Base-by-base conservation (phyloP, 1,140 invertebrate genomes). In the Drosophila bifasciata region DNA sequence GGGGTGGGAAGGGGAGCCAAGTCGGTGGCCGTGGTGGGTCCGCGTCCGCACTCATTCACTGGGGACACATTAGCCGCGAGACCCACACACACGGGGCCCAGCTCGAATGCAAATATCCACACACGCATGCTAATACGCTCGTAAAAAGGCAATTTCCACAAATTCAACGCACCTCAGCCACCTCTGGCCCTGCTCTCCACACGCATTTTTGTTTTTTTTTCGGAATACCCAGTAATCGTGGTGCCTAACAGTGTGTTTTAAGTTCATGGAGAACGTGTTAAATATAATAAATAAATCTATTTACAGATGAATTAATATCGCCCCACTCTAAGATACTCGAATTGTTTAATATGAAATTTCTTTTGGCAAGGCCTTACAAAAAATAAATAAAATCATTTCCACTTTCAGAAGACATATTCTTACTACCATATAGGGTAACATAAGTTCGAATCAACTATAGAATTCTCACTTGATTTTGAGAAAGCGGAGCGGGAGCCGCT, bases 61-160 rank as follows among this genome's bases (percentile, higher is more conserved):
- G 84, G 83, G 83, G 83, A 88, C 84, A 88, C 83, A 88, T 88
- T 88, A 88, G 78, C 57, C 60, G 53, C 43, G 50, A 77, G 75
- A 60, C 49, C 44, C 60, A 19, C 63, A 66, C 63, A 66, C 32
- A 58, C 67, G 45, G 59, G 53, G 9, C 32, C 11, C 32, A 60
- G 19, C 51, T 32, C 48, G 70, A 79, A 84, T 85, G 76, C 80
- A 85, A 86, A 86, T 86, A 61, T 43, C 45, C 53, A 51, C 44
- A 72, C 57, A 52, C 64, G 68, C 79, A 77, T 67, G 79, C 79
- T 89, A 88, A 89, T 90, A 79, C 67, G 68, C 78, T 89, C 86
- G 86, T 90, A 89, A 89, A 89, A 89, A 89, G 78, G 80, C 86
- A 89, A 89, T 89, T 89, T 89, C 71, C 74, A 81, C 81, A 85